phyloP scores from a whole-genome alignment of 2,797 vertebrate species.

The Taenioides sp. region DNA sequence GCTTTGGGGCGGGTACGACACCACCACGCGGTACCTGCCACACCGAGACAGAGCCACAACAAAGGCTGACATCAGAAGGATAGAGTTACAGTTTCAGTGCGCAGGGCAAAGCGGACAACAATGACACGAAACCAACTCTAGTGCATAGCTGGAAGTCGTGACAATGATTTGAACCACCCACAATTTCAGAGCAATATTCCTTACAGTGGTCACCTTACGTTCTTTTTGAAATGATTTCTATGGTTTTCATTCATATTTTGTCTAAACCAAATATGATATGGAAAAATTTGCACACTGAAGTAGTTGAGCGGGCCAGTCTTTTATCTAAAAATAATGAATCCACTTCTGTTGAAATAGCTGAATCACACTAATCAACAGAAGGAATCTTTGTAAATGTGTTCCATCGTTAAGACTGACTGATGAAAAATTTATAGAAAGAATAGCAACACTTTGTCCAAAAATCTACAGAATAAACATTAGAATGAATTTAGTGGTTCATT shows the following conservation, averaged over 20 bases:
- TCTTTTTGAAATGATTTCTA: background rate
- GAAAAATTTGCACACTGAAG: too few relatives aligned
- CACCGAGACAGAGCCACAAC: slow-evolving; percentile 26
- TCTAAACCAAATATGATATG: too few relatives aligned
- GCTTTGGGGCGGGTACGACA: slow-evolving; percentile 97
- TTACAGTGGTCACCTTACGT: background rate
- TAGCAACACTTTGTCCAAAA: background rate
- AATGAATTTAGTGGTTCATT: background rate
- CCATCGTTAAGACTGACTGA: background rate
- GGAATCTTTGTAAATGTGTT: background rate
- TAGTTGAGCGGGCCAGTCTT: too few relatives aligned
- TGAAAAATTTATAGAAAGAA: too few relatives aligned
- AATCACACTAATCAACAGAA: too few relatives aligned
- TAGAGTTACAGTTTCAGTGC: slow-evolving; percentile 18
- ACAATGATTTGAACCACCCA: background rate
- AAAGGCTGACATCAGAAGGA: slow-evolving; percentile 16
- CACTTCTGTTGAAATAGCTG: too few relatives aligned
- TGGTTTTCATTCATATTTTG: background rate
- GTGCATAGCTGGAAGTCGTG: background rate
- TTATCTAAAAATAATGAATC: background rate
- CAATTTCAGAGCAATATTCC: background rate
- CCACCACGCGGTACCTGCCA: slow-evolving; percentile 93
- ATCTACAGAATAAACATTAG: background rate
- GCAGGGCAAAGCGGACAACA: slow-evolving; percentile 11
- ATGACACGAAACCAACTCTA: background rate